phyloP scores from a whole-genome alignment of 2,888 invertebrate genomes.

The Amblyjoppa proteus region DNA sequence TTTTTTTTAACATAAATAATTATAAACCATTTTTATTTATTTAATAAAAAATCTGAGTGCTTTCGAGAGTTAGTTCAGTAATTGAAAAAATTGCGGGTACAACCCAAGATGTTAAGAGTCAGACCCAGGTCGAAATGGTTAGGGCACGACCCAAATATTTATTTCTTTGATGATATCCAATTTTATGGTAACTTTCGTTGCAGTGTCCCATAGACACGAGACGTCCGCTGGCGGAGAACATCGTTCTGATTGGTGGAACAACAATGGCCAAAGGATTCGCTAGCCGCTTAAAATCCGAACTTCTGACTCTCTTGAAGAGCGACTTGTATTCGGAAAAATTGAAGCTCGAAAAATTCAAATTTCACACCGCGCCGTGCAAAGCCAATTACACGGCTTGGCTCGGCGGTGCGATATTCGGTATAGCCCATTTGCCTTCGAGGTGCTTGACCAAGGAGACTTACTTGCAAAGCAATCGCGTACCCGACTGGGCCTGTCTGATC shows the following conservation, averaged over 20 bases:
- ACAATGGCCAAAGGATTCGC: slow-evolving; percentile 93
- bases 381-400: slow-evolving; percentile 95
- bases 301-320: slow-evolving; percentile 88
- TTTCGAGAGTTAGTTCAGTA: too few relatives aligned
- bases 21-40: too few relatives aligned
- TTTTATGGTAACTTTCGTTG: slow-evolving; percentile 57
- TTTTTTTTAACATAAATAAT: too few relatives aligned
- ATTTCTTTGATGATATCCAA: background rate
- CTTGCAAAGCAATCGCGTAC: slow-evolving; percentile 89
- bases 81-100: too few relatives aligned
- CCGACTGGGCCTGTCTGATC: slow-evolving; percentile 93
- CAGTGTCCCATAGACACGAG: slow-evolving; percentile 94
- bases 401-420: slow-evolving; percentile 93
- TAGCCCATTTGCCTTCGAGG: slow-evolving; percentile 89
- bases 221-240: slow-evolving; percentile 91
- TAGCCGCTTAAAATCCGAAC: slow-evolving; percentile 92
- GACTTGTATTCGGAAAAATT: slow-evolving; percentile 88
- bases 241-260: slow-evolving; percentile 95
- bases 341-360: slow-evolving; percentile 90
- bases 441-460: slow-evolving; percentile 92
- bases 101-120: too few relatives aligned
- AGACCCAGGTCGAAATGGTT: too few relatives aligned
- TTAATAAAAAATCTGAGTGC: too few relatives aligned
- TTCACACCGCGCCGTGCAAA: slow-evolving; percentile 92
- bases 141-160: background rate